Percentiles rank a stretch among this genome's conserved stretches.
phyloP scores from a whole-genome alignment of 2,797 vertebrate species.

The Acropternis orthonyx region DNA sequence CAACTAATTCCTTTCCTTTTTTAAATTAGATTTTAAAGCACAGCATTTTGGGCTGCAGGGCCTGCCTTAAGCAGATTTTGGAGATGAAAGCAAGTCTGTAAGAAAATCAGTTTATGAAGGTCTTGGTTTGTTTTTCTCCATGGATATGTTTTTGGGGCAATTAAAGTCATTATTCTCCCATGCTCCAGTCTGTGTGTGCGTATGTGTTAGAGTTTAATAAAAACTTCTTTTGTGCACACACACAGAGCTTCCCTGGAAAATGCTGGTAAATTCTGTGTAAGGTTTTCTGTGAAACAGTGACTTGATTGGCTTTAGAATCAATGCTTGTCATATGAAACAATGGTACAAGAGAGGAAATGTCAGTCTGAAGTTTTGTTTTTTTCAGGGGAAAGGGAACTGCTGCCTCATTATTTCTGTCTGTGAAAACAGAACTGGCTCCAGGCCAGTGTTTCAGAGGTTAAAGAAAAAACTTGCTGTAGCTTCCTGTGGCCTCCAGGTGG shows the following conservation, averaged over 20 bases:
- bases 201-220: neutral
- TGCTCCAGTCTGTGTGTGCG: neutral
- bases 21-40: neutral
- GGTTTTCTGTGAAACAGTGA: neutral
- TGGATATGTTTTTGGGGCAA: neutral
- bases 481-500: constrained; percentile 39
- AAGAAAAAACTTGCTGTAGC: neutral
- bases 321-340: neutral
- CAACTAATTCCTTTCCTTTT: neutral
- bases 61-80: neutral
- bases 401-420: neutral
- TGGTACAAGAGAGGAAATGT: neutral
- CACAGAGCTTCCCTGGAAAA: neutral
- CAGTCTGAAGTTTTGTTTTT: neutral
- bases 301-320: constrained; percentile 16
- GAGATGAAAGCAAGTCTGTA: neutral
- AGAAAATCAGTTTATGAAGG: neutral
- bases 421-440: neutral
- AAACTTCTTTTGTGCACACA: neutral
- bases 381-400: neutral
- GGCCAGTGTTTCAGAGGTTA: neutral
- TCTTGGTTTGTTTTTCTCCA: neutral
- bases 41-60: neutral
- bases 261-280: neutral
- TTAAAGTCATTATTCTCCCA: neutral